Conservation (phyloP, 1,140 invertebrate species). For the Polypedilum pembai region DNA sequence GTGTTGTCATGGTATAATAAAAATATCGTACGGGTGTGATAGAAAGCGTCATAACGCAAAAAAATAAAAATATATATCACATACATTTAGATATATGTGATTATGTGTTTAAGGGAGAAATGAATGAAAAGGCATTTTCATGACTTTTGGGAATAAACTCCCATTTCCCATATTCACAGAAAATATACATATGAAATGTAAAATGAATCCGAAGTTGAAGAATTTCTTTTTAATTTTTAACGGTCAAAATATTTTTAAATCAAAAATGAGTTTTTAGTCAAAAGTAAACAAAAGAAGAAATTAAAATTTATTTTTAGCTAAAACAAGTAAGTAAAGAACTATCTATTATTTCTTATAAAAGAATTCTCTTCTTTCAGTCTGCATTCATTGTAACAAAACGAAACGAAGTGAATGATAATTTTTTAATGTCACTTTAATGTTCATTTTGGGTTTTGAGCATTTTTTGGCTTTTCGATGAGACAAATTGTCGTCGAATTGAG, state of each 20-base stretch:
- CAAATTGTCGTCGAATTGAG: not conserved
- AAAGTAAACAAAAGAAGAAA: too few relatives aligned
- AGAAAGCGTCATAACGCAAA: not conserved
- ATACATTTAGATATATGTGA: too few relatives aligned
- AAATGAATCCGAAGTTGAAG: too few relatives aligned
- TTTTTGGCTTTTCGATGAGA: slow-evolving; percentile 14
- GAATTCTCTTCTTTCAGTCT: not conserved
- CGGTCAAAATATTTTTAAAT: too few relatives aligned
- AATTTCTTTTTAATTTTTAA: too few relatives aligned
- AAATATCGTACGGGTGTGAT: not conserved
- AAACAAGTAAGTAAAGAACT: too few relatives aligned
- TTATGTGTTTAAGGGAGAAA: not conserved
- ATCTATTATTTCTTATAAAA: too few relatives aligned
- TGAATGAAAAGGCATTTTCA: slow-evolving; percentile 8
- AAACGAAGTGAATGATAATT: slow-evolving; percentile 23
- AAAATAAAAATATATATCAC: too few relatives aligned
- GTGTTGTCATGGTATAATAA: not conserved
- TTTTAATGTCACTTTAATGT: slow-evolving; percentile 27
- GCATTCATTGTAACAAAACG: not conserved
- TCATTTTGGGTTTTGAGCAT: not conserved
- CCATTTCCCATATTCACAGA: not conserved
- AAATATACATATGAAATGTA: not conserved
- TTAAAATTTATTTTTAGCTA: too few relatives aligned
- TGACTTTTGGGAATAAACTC: not conserved
- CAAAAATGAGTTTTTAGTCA: too few relatives aligned